Base-by-base conservation (phyloP, 1,140 invertebrate genomes). In the Drosophila auraria region DNA sequence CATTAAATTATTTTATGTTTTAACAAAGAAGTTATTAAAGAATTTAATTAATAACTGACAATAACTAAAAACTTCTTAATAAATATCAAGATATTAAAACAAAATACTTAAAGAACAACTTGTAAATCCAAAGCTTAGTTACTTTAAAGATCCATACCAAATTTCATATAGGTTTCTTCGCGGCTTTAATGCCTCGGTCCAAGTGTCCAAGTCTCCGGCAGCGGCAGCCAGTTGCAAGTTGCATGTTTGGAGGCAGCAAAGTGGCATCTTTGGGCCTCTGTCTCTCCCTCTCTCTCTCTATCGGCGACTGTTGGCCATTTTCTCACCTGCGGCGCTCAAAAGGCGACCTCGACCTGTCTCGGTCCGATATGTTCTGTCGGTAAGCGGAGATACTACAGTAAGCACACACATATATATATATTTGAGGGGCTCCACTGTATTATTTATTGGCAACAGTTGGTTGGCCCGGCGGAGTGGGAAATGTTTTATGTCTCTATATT, bases 291-390 rank as follows among this genome's bases (percentile, higher is more conserved):
- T 62, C 61, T 17, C 27, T 63, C 59, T 63, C 47, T 51, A 44
- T 68, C 45, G 23, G 38, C 38, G 60, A 50, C 59, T 42, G 47
- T 45, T 82, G 78, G 86, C 70, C 51, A 56, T 79, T 82, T 82
- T 81, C 87, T 84, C 82, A 91, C 86, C 86, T 84, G 79, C 70
- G 82, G 86, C 79, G 65, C 62, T 82, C 51, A 45, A 78, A 70
- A 70, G 66, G 58, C 63, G 81, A 91, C 89, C 89, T 91, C 89
- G 89, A 91, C 81, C 87, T 91, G 89, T 91, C 87, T 74, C 79
- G 20, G 45, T 25, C 60, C 53, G 66, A 59, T 74, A 81, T 69
- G 57, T 78, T 77, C 64, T 62, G 65, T 61, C 23, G 60, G 51
- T 63, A 49, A 30, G 30, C 62, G 51, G 49, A 38, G 33, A 23